Conservation (phyloP, 2,113 vertebrate species). For the Poeciliopsis prolifica region DNA sequence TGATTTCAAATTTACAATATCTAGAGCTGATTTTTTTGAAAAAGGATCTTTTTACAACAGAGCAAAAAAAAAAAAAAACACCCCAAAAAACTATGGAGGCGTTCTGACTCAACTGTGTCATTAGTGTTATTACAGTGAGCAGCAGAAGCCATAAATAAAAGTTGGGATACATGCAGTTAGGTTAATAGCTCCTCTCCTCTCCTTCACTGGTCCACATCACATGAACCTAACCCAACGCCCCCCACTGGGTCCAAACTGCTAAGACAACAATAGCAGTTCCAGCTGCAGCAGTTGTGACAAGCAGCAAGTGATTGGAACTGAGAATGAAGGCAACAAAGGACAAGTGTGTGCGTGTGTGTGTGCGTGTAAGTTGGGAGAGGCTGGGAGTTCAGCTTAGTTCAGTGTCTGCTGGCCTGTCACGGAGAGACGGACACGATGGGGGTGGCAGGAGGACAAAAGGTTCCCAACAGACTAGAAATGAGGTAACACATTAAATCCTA, state of each 20-base stretch:
- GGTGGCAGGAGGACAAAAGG: conserved; percentile 53
- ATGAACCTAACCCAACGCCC: conserved; percentile 45
- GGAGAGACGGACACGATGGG: conserved; percentile 9
- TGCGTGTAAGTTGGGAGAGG: conserved; percentile 11
- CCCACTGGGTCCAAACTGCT: conserved; percentile 27
- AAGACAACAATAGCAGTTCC: conserved; percentile 40
- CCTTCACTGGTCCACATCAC: conserved; percentile 25
- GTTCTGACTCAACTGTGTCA: neutral
- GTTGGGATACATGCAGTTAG: conserved; percentile 28
- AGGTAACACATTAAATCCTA: conserved; percentile 46
- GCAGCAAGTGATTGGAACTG: conserved; percentile 49
- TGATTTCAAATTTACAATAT: conserved; percentile 12
- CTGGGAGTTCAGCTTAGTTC: conserved; percentile 47
- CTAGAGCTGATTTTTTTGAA: neutral
- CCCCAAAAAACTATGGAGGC: neutral
- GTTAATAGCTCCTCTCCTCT: conserved; percentile 32
- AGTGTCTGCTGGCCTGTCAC: conserved; percentile 35
- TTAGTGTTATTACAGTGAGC: conserved; percentile 32
- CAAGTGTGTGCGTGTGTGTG: neutral
- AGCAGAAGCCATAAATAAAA: conserved; percentile 35
- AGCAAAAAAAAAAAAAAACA: neutral
- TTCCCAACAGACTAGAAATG: conserved; percentile 48
- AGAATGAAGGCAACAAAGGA: conserved; percentile 20
- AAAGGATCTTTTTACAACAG: neutral
- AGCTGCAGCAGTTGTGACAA: conserved; percentile 38